These are phyloP conservation scores for Epizoanthus rinbou DNA, from an alignment of 92 coral and sea anemone species.

Conservation along the genomic window DNA sequence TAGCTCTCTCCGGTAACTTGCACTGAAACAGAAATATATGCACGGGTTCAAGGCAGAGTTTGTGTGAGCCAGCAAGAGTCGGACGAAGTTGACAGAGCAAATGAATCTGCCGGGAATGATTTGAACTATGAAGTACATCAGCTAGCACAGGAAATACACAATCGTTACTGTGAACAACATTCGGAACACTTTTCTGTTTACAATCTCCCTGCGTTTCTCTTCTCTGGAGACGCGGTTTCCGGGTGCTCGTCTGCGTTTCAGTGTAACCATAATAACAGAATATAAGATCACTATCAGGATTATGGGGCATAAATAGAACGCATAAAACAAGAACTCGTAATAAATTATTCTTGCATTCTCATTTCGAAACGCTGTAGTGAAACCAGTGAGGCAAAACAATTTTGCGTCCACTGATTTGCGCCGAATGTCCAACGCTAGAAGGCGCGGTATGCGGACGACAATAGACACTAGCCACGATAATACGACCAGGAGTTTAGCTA, in stretches of 20 bases:
- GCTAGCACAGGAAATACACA: conserved; percentile 26
- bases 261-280: conserved; percentile 1
- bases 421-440: conserved; percentile 12
- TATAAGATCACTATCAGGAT: neutral
- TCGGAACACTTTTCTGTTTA: conserved; percentile 28
- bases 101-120: neutral
- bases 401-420: neutral
- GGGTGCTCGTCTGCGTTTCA: conserved; percentile 1
- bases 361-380: neutral
- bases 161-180: conserved; percentile 24
- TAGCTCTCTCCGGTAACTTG: neutral
- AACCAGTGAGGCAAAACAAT: conserved; percentile 12
- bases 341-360: neutral
- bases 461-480: conserved; percentile 11
- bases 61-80: conserved; percentile 24
- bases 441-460: conserved; percentile 12
- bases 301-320: conserved; percentile 13
- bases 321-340: conserved; percentile 10
- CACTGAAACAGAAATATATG: conserved; percentile 10
- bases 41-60: conserved; percentile 23
- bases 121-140: conserved; percentile 28
- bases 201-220: conserved; percentile 3
- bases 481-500: neutral
- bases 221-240: neutral
- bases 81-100: conserved; percentile 22